These are phyloP conservation scores for Orycteropus afer DNA, from an alignment of 2,113 vertebrate genomes.

Conservation along the genomic window DNA sequence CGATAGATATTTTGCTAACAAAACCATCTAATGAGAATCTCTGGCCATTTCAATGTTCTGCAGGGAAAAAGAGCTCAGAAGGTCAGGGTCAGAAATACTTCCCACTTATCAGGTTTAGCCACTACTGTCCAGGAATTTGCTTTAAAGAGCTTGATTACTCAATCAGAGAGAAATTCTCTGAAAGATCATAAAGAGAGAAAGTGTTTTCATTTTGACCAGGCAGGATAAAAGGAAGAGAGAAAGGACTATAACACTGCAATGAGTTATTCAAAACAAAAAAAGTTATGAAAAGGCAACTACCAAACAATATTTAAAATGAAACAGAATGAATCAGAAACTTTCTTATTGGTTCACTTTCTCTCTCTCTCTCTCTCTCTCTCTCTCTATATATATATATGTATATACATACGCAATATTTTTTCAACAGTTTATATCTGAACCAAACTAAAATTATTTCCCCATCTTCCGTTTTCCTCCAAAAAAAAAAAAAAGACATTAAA, in stretches of 20 bases:
- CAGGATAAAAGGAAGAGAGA: slow-evolving; percentile 54
- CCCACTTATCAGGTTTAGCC: slow-evolving; percentile 62
- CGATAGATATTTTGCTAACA: background rate
- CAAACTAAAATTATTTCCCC: slow-evolving; percentile 52
- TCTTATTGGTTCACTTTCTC: background rate
- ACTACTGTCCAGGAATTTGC: slow-evolving; percentile 37
- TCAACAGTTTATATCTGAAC: slow-evolving; percentile 47
- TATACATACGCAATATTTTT: background rate
- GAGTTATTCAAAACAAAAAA: slow-evolving; percentile 42
- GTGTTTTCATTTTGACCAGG: slow-evolving; percentile 21
- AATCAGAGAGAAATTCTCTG: slow-evolving; percentile 52
- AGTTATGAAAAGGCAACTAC: background rate
- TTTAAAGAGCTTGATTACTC: slow-evolving; percentile 57
- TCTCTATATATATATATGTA: background rate
- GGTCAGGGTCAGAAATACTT: slow-evolving; percentile 42
- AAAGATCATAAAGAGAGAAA: background rate
- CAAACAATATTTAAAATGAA: slow-evolving; percentile 31
- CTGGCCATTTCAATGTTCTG: background rate
- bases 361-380: background rate
- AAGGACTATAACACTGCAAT: background rate
- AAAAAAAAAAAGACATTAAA: slow-evolving; percentile 18
- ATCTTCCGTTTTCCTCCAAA: background rate
- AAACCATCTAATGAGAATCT: background rate
- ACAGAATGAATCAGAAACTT: background rate
- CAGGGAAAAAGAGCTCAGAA: slow-evolving; percentile 6